Conservation (phyloP, 2,888 invertebrate genomes). For the Glyphotaelius pellucidus region DNA sequence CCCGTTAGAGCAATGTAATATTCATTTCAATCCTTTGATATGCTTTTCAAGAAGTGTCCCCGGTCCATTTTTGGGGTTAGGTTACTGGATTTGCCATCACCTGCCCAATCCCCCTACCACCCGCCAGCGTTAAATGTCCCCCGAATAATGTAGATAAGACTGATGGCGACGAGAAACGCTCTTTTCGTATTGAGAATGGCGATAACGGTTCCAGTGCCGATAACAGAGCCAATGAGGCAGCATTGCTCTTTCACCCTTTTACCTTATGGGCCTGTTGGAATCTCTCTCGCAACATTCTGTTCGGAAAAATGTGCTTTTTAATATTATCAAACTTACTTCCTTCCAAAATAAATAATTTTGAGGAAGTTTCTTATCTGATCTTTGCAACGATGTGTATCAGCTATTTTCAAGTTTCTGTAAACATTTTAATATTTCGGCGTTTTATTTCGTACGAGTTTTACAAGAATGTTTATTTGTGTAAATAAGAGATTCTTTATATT, state of each 20-base stretch:
- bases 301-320: constrained; percentile 7
- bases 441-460: background rate
- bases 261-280: background rate
- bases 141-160: constrained; percentile 29
- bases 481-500: background rate
- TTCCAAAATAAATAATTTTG: background rate
- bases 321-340: background rate
- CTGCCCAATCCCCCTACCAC: background rate
- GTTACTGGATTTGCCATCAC: background rate
- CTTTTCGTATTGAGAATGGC: constrained; percentile 20
- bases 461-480: background rate
- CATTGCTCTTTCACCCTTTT: constrained; percentile 24
- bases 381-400: background rate
- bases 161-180: constrained; percentile 29
- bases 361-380: background rate
- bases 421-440: background rate
- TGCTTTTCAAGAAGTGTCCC: background rate
- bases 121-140: too few species aligned
- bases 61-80: background rate
- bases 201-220: constrained; percentile 20
- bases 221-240: background rate
- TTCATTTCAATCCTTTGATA: constrained; percentile 5
- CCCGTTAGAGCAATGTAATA: background rate
- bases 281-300: background rate
- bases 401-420: background rate